Evolutionary conservation across 2,797 vertebrate genomes (phyloP).

Genomic region (Champsocephalus esox): DNA sequence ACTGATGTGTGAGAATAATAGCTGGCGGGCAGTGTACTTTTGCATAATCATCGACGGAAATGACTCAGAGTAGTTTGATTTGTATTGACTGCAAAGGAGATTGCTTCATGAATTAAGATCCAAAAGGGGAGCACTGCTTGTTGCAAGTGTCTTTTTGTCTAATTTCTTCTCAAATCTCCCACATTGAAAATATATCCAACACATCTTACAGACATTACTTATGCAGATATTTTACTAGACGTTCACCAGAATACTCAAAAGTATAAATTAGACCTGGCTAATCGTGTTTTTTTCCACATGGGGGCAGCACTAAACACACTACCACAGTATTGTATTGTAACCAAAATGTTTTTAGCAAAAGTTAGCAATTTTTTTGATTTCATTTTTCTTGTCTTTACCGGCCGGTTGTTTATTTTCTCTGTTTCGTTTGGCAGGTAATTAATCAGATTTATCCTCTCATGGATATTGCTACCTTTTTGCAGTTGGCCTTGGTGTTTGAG

Average conservation of each 20-base stretch:
- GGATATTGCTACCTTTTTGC: no score
- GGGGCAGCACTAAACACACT: no score
- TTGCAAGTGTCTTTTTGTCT: background rate
- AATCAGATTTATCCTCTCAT: background rate
- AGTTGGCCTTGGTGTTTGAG: background rate
- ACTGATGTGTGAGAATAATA: conserved; percentile 12
- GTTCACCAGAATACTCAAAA: background rate
- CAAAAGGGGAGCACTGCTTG: background rate
- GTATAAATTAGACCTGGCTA: background rate
- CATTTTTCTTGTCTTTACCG: background rate
- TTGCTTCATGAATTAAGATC: conserved; percentile 22
- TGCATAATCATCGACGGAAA: conserved; percentile 39
- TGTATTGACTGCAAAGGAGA: conserved; percentile 14
- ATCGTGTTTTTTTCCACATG: no score
- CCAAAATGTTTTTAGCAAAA: background rate
- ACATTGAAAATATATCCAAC: background rate
- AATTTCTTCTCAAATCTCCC: background rate
- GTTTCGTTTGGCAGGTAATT: background rate
- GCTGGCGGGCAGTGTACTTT: conserved; percentile 28
- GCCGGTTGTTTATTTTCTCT: background rate
- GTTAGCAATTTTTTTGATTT: background rate
- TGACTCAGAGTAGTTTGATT: conserved; percentile 36
- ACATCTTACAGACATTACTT: background rate
- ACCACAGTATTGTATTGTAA: background rate
- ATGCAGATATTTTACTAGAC: background rate